Evolutionary conservation across 2,797 vertebrate species (phyloP).

Genomic region (Propithecus perrieri): DNA sequence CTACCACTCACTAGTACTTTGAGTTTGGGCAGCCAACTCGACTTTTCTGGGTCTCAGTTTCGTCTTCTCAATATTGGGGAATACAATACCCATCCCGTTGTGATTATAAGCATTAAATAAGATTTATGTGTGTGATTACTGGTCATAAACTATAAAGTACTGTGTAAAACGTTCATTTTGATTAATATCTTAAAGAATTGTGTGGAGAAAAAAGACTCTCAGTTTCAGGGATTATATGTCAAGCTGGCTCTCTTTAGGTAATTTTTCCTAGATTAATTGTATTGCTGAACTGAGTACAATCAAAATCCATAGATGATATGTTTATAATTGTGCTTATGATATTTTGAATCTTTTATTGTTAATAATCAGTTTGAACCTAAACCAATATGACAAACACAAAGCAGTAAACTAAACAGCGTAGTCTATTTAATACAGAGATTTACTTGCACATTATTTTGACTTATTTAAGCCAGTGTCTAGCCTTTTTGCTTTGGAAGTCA

Average conservation of each 20-base stretch:
- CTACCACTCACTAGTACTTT: not conserved
- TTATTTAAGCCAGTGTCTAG: not conserved
- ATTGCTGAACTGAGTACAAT: not conserved
- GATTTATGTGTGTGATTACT: not conserved
- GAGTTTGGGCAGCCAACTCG: not conserved
- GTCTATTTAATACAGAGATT: not conserved
- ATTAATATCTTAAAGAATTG: slow-evolving; percentile 29
- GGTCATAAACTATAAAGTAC: not conserved
- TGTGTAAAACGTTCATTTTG: slow-evolving; percentile 12
- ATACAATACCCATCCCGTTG: not conserved
- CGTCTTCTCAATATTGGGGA: not conserved
- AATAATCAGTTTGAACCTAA: not conserved
- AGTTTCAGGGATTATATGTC: not conserved
- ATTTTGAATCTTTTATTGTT: slow-evolving; percentile 32
- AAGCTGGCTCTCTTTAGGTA: not conserved
- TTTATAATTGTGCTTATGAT: not conserved
- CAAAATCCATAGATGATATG: not conserved
- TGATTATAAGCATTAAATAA: slow-evolving; percentile 8
- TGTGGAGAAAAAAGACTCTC: not conserved
- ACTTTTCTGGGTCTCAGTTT: not conserved
- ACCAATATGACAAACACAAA: not conserved
- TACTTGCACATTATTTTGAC: not conserved
- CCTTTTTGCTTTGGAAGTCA: not conserved
- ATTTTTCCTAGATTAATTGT: slow-evolving; percentile 34
- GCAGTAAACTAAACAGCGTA: not conserved